Evolutionary conservation across 2,888 invertebrate genomes (phyloP), one percentile per base, ranked within the genome.

Genomic region (Cryptophagus acutangulus): DNA sequence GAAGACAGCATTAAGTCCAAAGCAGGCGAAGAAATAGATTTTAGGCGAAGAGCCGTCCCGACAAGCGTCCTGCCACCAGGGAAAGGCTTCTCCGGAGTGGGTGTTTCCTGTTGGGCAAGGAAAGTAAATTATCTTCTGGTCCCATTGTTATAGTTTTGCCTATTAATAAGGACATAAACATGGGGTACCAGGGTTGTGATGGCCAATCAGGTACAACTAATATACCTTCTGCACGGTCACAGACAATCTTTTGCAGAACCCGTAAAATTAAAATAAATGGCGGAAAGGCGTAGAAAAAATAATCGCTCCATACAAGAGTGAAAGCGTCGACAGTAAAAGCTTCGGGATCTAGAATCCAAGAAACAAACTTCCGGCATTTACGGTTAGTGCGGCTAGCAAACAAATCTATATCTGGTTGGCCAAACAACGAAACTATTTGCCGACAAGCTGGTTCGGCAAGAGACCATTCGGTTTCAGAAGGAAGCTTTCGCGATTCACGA

Each of bases 181-280:
- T 4, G 2, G 56, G 55, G 33, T 45, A 59, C 57, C 55, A 59
- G 1, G 55, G 49, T 39, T 62, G 58, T 3, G 45, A 41, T 24
- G 44, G 44, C 57, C 50, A 61, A 10, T 41, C 12, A n/a, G 51
- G 57, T 8, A 59, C 55, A 2, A 58, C 52, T 5, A 60, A 24
- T 12, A 59, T 52, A 3, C n/a, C n/a, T 4, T n/a, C 12, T 12
- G 56, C 55, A 13, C 17, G 29, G 3, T 58, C 54, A 20, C 41
- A 43, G 9, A 46, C 46, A 17, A 64, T 59, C 41, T 64, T 61
- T 36, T 48, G 44, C 3, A 65, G 28, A 2, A 40, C 34, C 38
- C 42, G 46, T 17, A 56, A 37, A 16, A 62, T 46, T 1, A 58
- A 13, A 1, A 40, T 36, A 28, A 49, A 49, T 9, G 46, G 46